phyloP scores from a whole-genome alignment of 2,113 vertebrate species.

The Tricholaema leucomelas region DNA sequence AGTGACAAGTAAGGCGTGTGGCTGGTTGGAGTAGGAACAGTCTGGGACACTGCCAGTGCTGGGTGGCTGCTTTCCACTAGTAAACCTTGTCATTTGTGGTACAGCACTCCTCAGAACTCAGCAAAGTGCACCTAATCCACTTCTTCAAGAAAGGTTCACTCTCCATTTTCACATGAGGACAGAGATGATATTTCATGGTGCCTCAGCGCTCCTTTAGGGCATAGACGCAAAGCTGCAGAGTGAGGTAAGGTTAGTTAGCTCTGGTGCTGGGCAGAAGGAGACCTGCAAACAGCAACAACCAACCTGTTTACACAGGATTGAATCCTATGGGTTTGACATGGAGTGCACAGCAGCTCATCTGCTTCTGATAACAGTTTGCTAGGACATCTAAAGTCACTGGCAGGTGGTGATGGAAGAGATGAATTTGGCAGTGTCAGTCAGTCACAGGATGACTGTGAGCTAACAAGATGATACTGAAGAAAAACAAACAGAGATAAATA shows the following conservation, averaged over 20 bases:
- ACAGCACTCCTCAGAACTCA: neutral
- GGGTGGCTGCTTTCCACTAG: conserved; percentile 19
- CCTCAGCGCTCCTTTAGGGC: neutral
- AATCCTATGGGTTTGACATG: neutral
- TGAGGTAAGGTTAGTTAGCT: neutral
- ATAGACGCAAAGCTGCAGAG: neutral
- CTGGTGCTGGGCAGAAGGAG: neutral
- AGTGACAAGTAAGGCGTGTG: conserved; percentile 53
- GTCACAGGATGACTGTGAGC: neutral
- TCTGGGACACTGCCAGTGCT: conserved; percentile 1
- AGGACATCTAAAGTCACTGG: neutral
- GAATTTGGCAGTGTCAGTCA: neutral
- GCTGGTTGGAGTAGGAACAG: conserved; percentile 19
- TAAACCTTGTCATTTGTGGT: conserved; percentile 19
- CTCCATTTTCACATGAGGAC: neutral
- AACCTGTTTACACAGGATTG: neutral
- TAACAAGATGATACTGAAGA: neutral
- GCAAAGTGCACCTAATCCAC: neutral
- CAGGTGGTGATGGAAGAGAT: neutral
- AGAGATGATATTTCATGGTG: neutral
- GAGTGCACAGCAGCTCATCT: neutral
- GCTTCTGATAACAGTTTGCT: neutral
- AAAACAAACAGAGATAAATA: neutral
- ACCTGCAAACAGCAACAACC: neutral
- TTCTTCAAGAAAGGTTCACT: neutral